A percentile compares a stretch with the other conserved stretches of the same genome.
phyloP scores from a whole-genome alignment of 2,113 vertebrate genomes.

The Heterochromis multidens region DNA sequence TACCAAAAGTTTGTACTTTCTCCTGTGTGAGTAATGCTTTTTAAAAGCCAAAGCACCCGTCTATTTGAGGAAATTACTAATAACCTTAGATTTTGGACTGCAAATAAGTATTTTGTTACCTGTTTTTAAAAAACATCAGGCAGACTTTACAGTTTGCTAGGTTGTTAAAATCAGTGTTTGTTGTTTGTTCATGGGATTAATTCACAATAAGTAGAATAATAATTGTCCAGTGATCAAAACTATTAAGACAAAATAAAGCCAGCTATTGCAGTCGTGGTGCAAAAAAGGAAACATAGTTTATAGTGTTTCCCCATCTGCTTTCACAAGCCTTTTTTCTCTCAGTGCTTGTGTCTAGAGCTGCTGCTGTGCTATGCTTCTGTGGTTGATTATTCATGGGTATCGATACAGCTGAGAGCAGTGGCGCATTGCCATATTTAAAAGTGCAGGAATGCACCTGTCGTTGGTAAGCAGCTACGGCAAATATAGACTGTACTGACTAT shows the following conservation, averaged over 20 bases:
- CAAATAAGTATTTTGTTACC: neutral
- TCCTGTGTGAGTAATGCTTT: neutral
- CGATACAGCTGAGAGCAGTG: conserved; percentile 50
- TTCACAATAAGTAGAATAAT: neutral
- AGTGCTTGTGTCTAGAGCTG: conserved; percentile 11
- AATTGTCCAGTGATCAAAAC: neutral
- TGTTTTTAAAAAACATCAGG: too few species aligned
- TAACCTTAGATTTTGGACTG: neutral
- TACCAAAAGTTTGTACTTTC: neutral
- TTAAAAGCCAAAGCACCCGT: neutral
- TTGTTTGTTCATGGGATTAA: neutral
- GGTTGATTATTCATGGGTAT: conserved; percentile 67
- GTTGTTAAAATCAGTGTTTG: neutral
- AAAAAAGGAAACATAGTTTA: neutral
- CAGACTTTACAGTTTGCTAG: too few species aligned
- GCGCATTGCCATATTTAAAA: conserved; percentile 42
- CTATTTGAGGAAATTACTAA: neutral
- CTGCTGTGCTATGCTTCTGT: conserved; percentile 29
- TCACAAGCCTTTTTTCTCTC: neutral
- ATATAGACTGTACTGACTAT: neutral
- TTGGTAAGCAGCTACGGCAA: neutral
- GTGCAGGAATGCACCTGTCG: conserved; percentile 52
- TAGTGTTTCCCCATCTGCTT: neutral
- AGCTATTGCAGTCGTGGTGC: neutral
- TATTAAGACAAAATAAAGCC: neutral